A percentile compares a stretch with the other conserved stretches of the same genome.
Evolutionary conservation across 2,888 invertebrate genomes (phyloP).

Genomic region (Cryptus viduatorius): DNA sequence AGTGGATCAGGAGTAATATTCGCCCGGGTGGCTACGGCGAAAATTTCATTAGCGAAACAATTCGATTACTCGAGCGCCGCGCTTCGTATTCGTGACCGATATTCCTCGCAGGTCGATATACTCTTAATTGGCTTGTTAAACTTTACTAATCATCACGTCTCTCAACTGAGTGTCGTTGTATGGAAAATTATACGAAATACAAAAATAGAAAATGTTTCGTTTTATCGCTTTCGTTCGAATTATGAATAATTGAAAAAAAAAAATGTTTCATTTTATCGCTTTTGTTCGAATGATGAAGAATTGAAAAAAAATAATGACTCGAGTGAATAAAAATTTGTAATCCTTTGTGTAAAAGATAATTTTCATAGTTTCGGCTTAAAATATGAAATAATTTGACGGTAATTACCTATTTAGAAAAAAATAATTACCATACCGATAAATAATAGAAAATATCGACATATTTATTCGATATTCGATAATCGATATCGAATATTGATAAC

Average conservation of each 20-base stretch:
- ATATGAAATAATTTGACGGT: too few relatives aligned
- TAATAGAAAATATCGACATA: too few relatives aligned
- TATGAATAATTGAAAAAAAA: background rate
- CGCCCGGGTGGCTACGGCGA: slow-evolving; percentile 34
- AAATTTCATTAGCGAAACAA: slow-evolving; percentile 51
- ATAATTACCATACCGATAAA: too few relatives aligned
- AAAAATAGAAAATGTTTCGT: background rate
- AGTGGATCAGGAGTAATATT: slow-evolving; percentile 52
- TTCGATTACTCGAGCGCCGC: slow-evolving; percentile 34
- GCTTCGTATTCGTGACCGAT: slow-evolving; percentile 50
- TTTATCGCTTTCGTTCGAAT: slow-evolving; percentile 2
- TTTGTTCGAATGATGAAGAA: background rate
- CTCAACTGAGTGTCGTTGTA: background rate
- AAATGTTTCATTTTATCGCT: background rate
- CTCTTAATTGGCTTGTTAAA: background rate
- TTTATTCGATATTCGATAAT: too few relatives aligned
- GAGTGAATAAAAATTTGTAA: background rate
- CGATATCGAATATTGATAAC: too few relatives aligned
- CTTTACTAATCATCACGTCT: background rate
- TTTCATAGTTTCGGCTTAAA: background rate
- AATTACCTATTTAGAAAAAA: background rate
- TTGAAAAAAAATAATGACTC: background rate
- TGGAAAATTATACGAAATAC: background rate
- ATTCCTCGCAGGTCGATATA: slow-evolving; percentile 45
- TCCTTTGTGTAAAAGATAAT: background rate